phyloP scores from a whole-genome alignment of 2,113 vertebrate genomes.

The Zosterops hypoxanthus region DNA sequence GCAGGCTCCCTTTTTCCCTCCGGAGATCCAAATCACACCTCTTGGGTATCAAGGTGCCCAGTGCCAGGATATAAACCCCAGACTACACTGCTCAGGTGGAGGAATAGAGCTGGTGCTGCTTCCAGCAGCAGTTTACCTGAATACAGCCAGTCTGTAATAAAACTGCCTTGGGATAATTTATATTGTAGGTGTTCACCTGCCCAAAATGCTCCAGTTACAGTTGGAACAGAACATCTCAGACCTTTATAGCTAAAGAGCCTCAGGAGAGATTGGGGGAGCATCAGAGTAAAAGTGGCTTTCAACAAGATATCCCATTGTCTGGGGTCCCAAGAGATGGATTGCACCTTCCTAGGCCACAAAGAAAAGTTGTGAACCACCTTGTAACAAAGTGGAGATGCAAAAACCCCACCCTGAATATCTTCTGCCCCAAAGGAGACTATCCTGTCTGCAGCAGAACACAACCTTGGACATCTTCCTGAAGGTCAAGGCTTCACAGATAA shows the following conservation, averaged over 20 bases:
- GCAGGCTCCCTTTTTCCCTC: background rate
- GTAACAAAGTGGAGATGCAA: background rate
- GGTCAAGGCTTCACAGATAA: background rate
- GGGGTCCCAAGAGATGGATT: background rate
- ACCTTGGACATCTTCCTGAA: background rate
- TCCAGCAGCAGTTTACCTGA: background rate
- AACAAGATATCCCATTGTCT: background rate
- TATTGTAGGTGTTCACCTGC: background rate
- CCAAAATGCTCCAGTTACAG: background rate
- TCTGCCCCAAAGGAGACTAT: background rate
- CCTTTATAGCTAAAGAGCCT: background rate
- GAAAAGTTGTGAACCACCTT: background rate
- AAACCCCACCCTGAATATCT: background rate
- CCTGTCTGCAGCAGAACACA: background rate
- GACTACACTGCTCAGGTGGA: background rate
- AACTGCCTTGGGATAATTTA: background rate
- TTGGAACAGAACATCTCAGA: background rate
- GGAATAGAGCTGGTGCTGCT: background rate
- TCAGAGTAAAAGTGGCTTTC: background rate
- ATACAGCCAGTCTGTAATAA: background rate
- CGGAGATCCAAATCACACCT: background rate
- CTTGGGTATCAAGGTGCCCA: background rate
- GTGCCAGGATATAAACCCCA: background rate
- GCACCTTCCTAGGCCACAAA: background rate
- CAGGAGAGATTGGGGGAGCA: rapidly evolving